Evolutionary conservation across 1,140 invertebrate species (phyloP), one percentile per base, ranked within the genome.

Genomic region (Eurosta solidaginis): DNA sequence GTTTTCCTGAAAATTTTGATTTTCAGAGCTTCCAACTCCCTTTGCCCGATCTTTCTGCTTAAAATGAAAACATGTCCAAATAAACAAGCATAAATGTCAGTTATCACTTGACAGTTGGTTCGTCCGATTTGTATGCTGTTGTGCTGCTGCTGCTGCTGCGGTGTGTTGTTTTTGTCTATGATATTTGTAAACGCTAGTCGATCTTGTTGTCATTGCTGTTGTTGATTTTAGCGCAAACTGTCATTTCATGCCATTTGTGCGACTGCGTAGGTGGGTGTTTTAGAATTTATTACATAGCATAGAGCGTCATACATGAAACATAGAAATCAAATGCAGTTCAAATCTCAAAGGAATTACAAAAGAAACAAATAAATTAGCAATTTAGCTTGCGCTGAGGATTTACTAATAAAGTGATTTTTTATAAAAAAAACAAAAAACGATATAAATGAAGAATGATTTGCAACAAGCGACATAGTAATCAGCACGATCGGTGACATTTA

Each of bases 41-140:
- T 27, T 52, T 27, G 4, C 22, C 25, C 22, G 22, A 27, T 27
- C 50, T 27, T 6, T 27, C n/a, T n/a, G 50, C 50, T 25, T 5
- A 54, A 54, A 54, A 3, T 47, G n/a, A n/a, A n/a, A n/a, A n/a
- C 14, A 17, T 17, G 3, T 47, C 6, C 45, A 47, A 10, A 14
- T 14, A 47, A 47, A 47, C n/a, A 14, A 17, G 12, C 3, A 4
- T 17, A 76, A 76, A 76, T 76, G 75, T 76, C 75, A 76, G 50
- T 76, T 76, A 76, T 76, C 75, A 76, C 75, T 76, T 76, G 75
- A 76, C 75, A 76, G 47, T 76, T 76, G 12, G 6, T 33, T 33
- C 17, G 73, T 22, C 47, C 25, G 44, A 17, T 20, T 59, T 47
- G 49, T 3, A 3, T 3, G 44, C 52, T 76, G 47, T 76, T 76